phyloP scores from a whole-genome alignment of 2,797 vertebrate species.

The Orestias chungarensis region DNA sequence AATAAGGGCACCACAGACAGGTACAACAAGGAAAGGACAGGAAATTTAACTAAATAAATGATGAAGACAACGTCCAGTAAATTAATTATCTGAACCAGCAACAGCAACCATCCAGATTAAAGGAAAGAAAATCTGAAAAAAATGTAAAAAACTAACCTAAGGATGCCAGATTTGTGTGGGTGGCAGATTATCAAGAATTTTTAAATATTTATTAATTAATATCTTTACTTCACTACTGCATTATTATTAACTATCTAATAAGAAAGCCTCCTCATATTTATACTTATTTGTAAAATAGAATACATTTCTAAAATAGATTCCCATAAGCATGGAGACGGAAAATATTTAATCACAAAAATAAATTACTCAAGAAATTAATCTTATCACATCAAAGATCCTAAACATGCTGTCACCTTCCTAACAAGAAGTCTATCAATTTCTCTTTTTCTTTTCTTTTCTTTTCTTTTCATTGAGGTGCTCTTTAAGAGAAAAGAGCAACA shows the following conservation, averaged over 20 bases:
- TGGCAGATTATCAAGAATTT: not conserved
- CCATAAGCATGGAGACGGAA: not conserved
- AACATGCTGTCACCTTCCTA: not conserved
- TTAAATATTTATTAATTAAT: not conserved
- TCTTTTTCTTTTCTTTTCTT: not conserved
- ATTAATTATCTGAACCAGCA: not conserved
- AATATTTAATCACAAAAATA: not conserved
- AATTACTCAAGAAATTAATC: not conserved
- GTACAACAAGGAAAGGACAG: too few relatives aligned
- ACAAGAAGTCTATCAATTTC: constrained; percentile 21
- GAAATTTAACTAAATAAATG: not conserved
- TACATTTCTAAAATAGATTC: not conserved
- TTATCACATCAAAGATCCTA: not conserved
- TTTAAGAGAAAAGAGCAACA: constrained; percentile 58
- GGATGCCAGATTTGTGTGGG: not conserved
- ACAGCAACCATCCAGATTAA: not conserved
- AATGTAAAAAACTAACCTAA: not conserved
- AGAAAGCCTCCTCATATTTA: too few relatives aligned
- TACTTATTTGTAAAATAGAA: not conserved
- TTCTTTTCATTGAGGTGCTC: constrained; percentile 40
- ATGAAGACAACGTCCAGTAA: not conserved
- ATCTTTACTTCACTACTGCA: too few relatives aligned
- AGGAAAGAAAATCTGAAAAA: not conserved
- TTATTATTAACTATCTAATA: too few relatives aligned
- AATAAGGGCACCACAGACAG: not conserved